Evolutionary conservation across 2,888 invertebrate genomes (phyloP).

Genomic region (Calameuta pallipes): DNA sequence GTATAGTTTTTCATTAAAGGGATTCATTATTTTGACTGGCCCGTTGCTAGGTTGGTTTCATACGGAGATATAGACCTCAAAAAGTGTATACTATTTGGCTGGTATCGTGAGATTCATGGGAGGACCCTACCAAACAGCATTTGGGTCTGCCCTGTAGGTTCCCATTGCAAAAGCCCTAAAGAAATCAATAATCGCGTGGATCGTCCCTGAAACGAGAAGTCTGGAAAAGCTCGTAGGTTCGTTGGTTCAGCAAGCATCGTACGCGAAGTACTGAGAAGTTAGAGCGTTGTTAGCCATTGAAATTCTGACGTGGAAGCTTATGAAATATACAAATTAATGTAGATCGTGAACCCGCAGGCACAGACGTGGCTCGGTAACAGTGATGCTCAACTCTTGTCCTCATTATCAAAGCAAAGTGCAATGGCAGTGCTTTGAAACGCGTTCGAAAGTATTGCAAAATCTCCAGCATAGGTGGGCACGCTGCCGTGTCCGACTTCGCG

Average conservation of each 20-base stretch:
- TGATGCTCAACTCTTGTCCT: background rate
- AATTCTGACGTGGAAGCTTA: background rate
- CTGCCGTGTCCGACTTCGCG: background rate
- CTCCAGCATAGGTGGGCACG: background rate
- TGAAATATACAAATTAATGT: constrained; percentile 3
- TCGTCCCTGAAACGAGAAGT: background rate
- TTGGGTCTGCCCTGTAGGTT: background rate
- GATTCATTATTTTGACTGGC: background rate
- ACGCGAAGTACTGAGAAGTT: background rate
- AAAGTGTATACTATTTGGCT: background rate
- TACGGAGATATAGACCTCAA: background rate
- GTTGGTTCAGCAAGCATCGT: background rate
- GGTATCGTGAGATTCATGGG: background rate
- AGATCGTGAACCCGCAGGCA: constrained; percentile 3
- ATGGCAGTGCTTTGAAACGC: background rate
- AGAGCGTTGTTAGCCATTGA: background rate
- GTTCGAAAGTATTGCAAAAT: background rate
- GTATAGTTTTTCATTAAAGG: background rate
- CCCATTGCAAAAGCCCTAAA: background rate
- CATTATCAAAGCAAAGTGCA: background rate
- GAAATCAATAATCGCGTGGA: background rate
- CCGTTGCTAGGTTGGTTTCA: background rate
- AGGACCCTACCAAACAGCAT: background rate
- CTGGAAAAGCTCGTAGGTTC: background rate
- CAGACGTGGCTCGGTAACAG: background rate